phyloP scores from a whole-genome alignment of 2,113 vertebrate species.

The Rallus limicola region DNA sequence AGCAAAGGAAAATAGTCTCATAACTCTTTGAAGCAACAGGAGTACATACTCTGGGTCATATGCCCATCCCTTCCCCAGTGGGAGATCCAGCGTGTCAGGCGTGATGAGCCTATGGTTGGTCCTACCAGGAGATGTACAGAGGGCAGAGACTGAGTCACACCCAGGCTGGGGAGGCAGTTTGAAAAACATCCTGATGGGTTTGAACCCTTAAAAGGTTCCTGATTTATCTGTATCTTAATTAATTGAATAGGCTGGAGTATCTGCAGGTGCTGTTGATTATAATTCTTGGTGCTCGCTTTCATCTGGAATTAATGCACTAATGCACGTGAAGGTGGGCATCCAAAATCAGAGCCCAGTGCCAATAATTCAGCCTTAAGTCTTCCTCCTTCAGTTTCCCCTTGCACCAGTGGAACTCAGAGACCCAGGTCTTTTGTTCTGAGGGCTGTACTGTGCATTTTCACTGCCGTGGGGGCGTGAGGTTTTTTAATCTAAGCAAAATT shows the following conservation, averaged over 20 bases:
- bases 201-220: conserved; percentile 28
- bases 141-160: neutral
- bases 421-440: neutral
- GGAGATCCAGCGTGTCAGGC: neutral
- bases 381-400: neutral
- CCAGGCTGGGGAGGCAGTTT: neutral
- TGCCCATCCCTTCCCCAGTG: accelerated
- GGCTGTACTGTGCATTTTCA: neutral
- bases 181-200: neutral
- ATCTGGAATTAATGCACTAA: conserved; percentile 11
- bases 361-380: conserved; percentile 19
- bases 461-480: neutral
- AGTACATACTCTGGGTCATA: accelerated
- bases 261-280: conserved; percentile 40
- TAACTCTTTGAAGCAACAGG: neutral
- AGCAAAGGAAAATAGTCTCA: neutral
- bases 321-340: conserved; percentile 1
- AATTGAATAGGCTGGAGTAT: conserved; percentile 22
- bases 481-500: conserved; percentile 9
- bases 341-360: conserved; percentile 28
- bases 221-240: conserved; percentile 48
- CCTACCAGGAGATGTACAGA: neutral
- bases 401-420: neutral
- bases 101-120: neutral
- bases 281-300: conserved; percentile 24